These are phyloP conservation scores for Marcusenius ussheri DNA, from an alignment of 2,113 vertebrate species.

Conservation along the genomic window DNA sequence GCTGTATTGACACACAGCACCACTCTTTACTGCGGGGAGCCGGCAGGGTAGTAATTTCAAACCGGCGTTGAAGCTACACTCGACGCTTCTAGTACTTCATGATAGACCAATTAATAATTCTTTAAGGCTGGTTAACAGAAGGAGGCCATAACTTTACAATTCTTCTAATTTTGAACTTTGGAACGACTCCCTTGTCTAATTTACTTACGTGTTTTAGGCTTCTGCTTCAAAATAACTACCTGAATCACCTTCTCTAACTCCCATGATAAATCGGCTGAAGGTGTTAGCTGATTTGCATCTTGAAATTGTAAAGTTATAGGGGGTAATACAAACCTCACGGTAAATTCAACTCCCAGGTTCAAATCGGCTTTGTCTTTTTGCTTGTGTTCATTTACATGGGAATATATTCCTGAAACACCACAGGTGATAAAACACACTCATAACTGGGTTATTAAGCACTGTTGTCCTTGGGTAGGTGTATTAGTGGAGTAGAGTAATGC, in stretches of 20 bases:
- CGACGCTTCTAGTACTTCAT: not conserved
- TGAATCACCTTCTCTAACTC: not conserved
- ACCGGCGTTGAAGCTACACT: not conserved
- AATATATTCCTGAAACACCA: not conserved
- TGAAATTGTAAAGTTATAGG: not conserved
- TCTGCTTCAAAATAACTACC: not conserved
- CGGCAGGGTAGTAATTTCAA: not conserved
- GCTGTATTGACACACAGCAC: not conserved
- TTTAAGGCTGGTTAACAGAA: not conserved
- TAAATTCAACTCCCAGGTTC: not conserved
- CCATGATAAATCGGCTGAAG: not conserved
- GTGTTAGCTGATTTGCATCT: not conserved
- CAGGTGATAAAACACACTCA: not conserved
- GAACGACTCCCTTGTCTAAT: not conserved
- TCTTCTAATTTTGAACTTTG: not conserved
- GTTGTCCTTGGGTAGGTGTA: not conserved
- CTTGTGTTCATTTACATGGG: not conserved
- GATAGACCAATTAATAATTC: not conserved
- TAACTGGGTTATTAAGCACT: not conserved
- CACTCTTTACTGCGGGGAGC: not conserved
- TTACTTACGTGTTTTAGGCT: not conserved
- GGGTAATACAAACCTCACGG: not conserved
- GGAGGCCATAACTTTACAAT: not conserved
- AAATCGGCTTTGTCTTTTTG: not conserved
- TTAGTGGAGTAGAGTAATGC: not conserved